phyloP scores from a whole-genome alignment of 2,113 vertebrate species.

The Python bivittatus region DNA sequence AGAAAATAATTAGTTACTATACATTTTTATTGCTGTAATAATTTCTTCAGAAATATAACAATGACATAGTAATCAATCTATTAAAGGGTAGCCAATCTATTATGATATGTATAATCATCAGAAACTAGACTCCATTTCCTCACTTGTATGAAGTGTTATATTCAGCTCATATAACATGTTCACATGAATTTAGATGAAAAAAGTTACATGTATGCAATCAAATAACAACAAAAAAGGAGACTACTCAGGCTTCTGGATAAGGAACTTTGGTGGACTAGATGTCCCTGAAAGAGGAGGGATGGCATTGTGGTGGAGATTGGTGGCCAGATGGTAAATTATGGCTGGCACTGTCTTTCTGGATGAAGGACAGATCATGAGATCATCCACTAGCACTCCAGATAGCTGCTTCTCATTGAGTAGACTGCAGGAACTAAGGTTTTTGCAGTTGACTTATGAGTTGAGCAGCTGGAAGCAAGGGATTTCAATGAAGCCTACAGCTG shows the following conservation, averaged over 20 bases:
- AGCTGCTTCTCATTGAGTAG: background rate
- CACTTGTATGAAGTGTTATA: background rate
- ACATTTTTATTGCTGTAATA: background rate
- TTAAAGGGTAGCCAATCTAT: background rate
- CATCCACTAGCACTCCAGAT: background rate
- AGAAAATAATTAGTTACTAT: slow-evolving; percentile 44
- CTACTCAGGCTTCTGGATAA: background rate
- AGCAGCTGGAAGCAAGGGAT: background rate
- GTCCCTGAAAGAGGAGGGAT: background rate
- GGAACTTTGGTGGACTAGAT: background rate
- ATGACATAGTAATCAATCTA: background rate
- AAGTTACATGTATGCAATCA: background rate
- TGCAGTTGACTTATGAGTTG: background rate
- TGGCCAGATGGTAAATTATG: background rate
- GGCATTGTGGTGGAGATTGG: background rate
- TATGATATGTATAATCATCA: background rate
- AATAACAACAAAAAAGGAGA: no score
- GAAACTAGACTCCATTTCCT: background rate
- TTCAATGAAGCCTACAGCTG: background rate
- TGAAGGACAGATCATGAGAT: background rate
- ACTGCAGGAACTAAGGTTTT: background rate
- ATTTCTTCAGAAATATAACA: background rate
- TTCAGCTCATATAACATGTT: background rate
- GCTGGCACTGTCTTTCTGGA: background rate
- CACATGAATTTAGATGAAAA: background rate